Evolutionary conservation across 2,888 invertebrate species (phyloP), one percentile per base, ranked within the genome.

Genomic region (Epinotia bilunana): DNA sequence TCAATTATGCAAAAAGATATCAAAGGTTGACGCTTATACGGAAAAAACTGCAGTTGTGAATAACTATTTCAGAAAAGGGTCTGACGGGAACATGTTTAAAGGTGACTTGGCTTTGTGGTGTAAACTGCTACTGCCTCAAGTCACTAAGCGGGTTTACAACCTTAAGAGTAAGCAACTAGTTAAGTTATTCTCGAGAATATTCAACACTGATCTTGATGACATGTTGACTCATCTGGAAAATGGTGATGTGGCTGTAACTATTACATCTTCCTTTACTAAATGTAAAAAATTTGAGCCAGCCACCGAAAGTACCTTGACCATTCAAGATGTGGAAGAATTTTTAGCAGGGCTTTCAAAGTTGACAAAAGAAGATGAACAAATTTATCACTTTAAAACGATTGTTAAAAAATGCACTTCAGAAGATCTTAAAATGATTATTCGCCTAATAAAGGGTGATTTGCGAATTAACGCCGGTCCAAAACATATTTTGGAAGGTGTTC

Each of bases 401-500:
- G 94, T 97, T 0, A 95, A 95, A 81, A 95, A 96, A 86, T 97
- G 98, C 80, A 98, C 98, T 1, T 90, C 95, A 0, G 95, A 97
- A 83, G 99, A 99, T 89, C 88, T 99, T 78, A 97, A 97, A 94
- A 97, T 96, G 95, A 93, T 98, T 0, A 96, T 99, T 23, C 95
- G 99, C 16, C 91, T 99, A 57, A 96, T 99, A 43, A 98, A 98
- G 89, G 98, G 98, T 83, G 99, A 99, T 92, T 94, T 99, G 75
- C 93, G 98, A 80, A 99, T 99, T 83, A 98, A 98, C 86, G 97
- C 98, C 46, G 98, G 99, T 0, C 97, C 98, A 0, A 98, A 99
- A 88, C 98, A 98, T 87, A 97, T 99, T 92, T 95, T 99, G 67
- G 97, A 97, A 83, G 98, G 97, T 0, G 95, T 99, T 39, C 97